Base-by-base conservation (phyloP, 2,113 vertebrate genomes). In the Thunnus thynnus region DNA sequence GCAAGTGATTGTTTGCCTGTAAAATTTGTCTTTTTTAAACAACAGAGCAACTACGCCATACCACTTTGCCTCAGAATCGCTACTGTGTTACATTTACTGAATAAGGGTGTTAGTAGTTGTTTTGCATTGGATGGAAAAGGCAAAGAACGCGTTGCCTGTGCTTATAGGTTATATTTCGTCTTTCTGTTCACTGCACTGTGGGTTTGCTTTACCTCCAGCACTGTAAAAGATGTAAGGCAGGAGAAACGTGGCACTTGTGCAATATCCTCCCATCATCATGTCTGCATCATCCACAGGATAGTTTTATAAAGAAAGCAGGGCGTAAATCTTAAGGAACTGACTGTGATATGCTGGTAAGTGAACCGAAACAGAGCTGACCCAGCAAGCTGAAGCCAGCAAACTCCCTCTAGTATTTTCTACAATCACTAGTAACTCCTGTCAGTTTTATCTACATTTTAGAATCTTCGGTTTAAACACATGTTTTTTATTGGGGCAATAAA, bases 401-500 rank as follows among this genome's bases (percentile, higher is more conserved):
- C 20, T 50, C 36, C 10, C 7, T 56, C 5, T 11, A n/a, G 5
- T 9, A 57, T 30, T 32, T 32, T 68, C 48, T 71, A 62, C 65
- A 54, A 13, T 11, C 41, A 27, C 27, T 13, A n/a, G 18, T 71
- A 57, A 72, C 9, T 69, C 48, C 5, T 41, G 76, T 78, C 56
- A 46, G 72, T 61, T 82, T 52, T 48, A 58, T 88, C 63, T 77
- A 10, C 56, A 48, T 71, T 63, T 76, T 8, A 62, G 64, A 60
- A 20, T 64, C 14, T 72, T 20, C 41, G 65, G 63, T 83, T 80
- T 57, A 76, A 83, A 67, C 36, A 51, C 32, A 3, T 18, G 50
- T 18, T 54, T 83, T 87, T 84, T 80, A 81, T 76, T 73, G 72
- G 20, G 25, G 9, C 4, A 47, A 67, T 77, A 62, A 85, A 77